Evolutionary conservation across 2,888 invertebrate species (phyloP).

Genomic region (Amblyjoppa fuscipennis): DNA sequence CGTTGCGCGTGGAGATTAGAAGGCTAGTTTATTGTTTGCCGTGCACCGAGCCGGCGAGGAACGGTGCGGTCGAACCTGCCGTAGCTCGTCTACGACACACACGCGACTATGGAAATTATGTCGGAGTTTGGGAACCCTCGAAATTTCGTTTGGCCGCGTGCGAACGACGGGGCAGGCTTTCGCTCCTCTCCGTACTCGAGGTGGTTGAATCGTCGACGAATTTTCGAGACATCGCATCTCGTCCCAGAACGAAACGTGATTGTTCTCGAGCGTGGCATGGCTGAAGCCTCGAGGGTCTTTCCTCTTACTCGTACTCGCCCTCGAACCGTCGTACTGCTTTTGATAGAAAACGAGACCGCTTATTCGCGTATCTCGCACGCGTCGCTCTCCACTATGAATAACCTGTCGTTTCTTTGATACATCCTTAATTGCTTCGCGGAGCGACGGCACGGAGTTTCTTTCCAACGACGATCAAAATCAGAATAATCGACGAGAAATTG

Average conservation of each 20-base stretch:
- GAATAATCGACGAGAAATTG: conserved; percentile 1
- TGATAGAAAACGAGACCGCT: not conserved
- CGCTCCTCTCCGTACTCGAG: not conserved
- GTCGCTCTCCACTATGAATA: not conserved
- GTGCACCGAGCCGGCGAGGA: conserved; percentile 47
- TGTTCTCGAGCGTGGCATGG: not conserved
- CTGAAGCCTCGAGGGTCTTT: not conserved
- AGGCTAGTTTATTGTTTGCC: conserved; percentile 68
- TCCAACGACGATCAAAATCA: not conserved
- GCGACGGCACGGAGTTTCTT: not conserved
- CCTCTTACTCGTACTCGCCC: not conserved
- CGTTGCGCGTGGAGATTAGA: conserved; percentile 72
- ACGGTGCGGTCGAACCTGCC: not conserved
- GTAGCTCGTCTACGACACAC: too few species aligned
- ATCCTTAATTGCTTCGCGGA: not conserved
- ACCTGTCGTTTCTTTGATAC: not conserved
- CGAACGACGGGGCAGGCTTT: not conserved
- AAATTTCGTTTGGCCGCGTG: conserved; percentile 38
- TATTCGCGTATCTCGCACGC: not conserved
- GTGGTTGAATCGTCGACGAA: not conserved
- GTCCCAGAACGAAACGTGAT: not conserved
- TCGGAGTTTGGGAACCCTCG: conserved; percentile 51
- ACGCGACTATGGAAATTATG: conserved; percentile 46
- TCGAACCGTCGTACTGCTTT: not conserved
- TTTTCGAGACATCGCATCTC: not conserved